Conservation (phyloP, 2,113 vertebrate genomes). For the Anoplopoma fimbria region DNA sequence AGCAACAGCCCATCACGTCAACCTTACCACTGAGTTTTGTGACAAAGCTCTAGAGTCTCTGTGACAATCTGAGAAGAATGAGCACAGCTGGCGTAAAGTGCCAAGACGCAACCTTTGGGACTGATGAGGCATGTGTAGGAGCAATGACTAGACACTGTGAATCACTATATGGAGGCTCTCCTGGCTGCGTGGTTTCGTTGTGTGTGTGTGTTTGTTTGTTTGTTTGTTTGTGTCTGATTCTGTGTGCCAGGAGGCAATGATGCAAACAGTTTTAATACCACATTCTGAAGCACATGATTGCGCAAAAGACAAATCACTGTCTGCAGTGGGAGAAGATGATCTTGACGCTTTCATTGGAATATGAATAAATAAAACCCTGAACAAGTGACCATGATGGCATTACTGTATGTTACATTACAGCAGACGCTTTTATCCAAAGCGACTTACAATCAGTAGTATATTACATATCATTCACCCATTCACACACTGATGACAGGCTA, state of each 20-base stretch:
- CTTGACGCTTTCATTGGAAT: conserved; percentile 17
- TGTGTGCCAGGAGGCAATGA: conserved; percentile 44
- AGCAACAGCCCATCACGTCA: not conserved
- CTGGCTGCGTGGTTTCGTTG: conserved; percentile 20
- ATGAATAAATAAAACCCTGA: conserved; percentile 23
- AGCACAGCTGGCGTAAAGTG: conserved; percentile 1
- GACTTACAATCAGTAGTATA: no score
- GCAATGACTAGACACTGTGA: conserved; percentile 20
- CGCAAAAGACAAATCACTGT: conserved; percentile 49
- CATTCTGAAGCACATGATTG: conserved; percentile 27
- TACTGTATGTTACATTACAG: no score
- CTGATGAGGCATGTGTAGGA: conserved; percentile 17
- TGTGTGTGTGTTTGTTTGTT: conserved; percentile 15
- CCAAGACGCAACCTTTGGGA: conserved; percentile 7
- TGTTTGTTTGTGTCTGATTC: conserved; percentile 23
- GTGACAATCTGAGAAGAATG: not conserved
- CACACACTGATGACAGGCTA: no score
- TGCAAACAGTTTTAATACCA: conserved; percentile 48
- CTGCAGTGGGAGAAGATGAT: conserved; percentile 23
- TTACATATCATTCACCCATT: no score
- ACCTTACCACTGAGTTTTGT: not conserved
- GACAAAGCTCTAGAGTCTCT: not conserved
- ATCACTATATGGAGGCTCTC: conserved; percentile 44
- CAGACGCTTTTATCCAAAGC: no score
- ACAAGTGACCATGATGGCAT: not conserved